These are phyloP conservation scores for Troides aeacus DNA, from an alignment of 2,888 invertebrate species.

Conservation along the genomic window DNA sequence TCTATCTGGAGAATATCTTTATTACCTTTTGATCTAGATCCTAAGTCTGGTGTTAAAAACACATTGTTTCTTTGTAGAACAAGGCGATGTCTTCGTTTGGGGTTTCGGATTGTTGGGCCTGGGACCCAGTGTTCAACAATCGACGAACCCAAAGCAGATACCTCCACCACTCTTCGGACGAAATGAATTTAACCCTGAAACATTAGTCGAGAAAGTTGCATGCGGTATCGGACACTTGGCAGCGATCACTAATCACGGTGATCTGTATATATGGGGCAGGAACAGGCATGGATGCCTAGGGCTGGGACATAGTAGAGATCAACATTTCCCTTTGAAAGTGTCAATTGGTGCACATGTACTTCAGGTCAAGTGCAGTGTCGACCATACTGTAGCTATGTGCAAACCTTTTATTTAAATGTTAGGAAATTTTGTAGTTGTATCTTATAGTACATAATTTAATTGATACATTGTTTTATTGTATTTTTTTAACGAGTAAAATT, in stretches of 20 bases:
- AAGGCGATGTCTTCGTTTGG: conserved; percentile 94
- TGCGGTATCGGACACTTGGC: conserved; percentile 88
- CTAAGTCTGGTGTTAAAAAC: background rate
- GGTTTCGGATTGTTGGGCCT: conserved; percentile 95
- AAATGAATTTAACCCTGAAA: conserved; percentile 89
- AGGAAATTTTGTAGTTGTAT: background rate
- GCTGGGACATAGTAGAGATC: conserved; percentile 88
- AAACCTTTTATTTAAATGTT: conserved; percentile 81
- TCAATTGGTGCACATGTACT: conserved; percentile 87
- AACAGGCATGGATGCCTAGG: conserved; percentile 93
- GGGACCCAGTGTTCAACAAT: conserved; percentile 87
- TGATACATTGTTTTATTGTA: background rate
- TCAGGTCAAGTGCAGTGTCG: conserved; percentile 90
- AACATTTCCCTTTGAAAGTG: conserved; percentile 92
- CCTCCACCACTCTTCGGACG: conserved; percentile 91
- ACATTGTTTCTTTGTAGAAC: conserved; percentile 75
- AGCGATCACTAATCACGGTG: conserved; percentile 90
- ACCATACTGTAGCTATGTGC: conserved; percentile 90
- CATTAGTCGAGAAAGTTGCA: conserved; percentile 82
- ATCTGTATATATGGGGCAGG: conserved; percentile 95
- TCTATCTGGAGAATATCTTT: too few relatives aligned
- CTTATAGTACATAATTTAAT: conserved; percentile 1
- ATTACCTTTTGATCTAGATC: background rate
- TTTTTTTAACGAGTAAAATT: background rate
- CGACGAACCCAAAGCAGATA: conserved; percentile 84